Evolutionary conservation across 2,888 invertebrate species (phyloP).

Genomic region (Camponotus fellah): DNA sequence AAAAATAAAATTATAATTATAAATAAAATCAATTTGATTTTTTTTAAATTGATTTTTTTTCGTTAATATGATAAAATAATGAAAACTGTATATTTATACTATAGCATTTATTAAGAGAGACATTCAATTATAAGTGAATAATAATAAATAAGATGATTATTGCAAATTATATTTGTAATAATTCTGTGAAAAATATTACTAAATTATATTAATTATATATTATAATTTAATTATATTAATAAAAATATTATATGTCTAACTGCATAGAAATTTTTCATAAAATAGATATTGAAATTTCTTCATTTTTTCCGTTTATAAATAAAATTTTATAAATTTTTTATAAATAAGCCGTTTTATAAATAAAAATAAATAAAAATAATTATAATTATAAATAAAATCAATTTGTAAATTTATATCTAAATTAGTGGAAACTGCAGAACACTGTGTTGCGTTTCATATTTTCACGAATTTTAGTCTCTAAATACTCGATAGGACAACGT

Average conservation of each 20-base stretch:
- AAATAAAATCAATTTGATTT: too few relatives aligned
- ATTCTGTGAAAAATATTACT: not conserved
- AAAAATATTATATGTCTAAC: too few relatives aligned
- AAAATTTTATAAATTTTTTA: too few relatives aligned
- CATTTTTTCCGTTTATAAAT: not conserved
- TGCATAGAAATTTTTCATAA: not conserved
- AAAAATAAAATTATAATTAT: too few relatives aligned
- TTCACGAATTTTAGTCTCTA: slow-evolving; percentile 18
- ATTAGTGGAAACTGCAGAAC: not conserved
- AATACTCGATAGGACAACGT: not conserved
- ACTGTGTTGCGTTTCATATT: not conserved
- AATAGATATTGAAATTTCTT: not conserved
- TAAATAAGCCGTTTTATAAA: too few relatives aligned
- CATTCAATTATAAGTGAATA: not conserved
- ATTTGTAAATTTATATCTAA: not conserved
- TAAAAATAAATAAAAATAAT: too few relatives aligned
- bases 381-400: not conserved
- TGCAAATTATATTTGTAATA: not conserved
- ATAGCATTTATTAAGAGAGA: not conserved
- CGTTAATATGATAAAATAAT: too few relatives aligned
- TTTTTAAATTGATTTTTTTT: not conserved
- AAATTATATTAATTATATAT: too few relatives aligned
- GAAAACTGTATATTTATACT: not conserved
- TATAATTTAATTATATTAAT: too few relatives aligned
- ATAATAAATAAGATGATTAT: not conserved